Percentiles rank a stretch among this genome's conserved stretches.
phyloP scores from a whole-genome alignment of 2,113 vertebrate genomes.

The Percina caprodes region DNA sequence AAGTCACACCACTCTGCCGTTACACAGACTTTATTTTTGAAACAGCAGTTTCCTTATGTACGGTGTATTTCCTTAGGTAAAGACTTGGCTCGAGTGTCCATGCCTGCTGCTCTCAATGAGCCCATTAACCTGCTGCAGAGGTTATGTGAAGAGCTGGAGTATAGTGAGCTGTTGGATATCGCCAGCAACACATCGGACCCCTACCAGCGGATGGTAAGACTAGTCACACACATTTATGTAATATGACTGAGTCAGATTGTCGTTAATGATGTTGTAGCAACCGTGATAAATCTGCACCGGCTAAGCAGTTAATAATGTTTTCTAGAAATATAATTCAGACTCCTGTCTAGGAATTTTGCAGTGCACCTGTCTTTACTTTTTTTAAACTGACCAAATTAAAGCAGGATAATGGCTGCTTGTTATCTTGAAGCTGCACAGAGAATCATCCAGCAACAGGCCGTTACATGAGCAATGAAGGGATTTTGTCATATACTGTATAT shows the following conservation, averaged over 20 bases:
- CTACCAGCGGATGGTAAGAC: constrained; percentile 90
- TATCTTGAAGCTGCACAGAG: neutral
- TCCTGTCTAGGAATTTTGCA: neutral
- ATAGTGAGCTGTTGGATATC: constrained; percentile 89
- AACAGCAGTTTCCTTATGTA: neutral
- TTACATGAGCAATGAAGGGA: neutral
- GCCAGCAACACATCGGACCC: constrained; percentile 87
- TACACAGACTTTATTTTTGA: neutral
- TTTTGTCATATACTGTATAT: neutral
- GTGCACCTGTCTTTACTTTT: neutral
- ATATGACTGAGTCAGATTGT: neutral
- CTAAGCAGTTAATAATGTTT: neutral
- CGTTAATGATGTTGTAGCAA: neutral
- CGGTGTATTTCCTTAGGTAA: constrained; percentile 79
- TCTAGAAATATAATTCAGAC: neutral
- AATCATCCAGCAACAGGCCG: neutral
- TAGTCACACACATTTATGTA: too few species aligned
- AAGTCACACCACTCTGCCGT: neutral
- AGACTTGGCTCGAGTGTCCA: constrained; percentile 93
- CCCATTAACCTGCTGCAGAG: constrained; percentile 92
- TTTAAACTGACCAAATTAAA: neutral
- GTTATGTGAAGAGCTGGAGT: constrained; percentile 93
- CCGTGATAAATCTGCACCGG: neutral
- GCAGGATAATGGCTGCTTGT: neutral
- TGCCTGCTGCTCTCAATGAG: constrained; percentile 93